A percentile compares a stretch with the other conserved stretches of the same genome.
phyloP scores from a whole-genome alignment of 1,140 invertebrate species.

The Atta texana region DNA sequence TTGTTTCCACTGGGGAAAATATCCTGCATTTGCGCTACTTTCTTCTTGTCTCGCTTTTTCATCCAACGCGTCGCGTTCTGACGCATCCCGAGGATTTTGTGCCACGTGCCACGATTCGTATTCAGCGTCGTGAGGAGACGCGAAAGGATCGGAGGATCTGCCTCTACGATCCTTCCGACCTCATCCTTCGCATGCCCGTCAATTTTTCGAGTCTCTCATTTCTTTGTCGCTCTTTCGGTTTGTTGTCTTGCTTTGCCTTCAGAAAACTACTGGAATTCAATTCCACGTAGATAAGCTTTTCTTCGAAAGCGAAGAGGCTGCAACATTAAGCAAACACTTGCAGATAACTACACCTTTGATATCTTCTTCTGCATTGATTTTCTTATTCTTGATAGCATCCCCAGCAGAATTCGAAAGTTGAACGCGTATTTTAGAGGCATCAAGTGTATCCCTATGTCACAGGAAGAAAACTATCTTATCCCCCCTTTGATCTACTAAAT shows the following conservation, averaged over 20 bases:
- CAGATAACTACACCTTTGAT: slow-evolving; percentile 41
- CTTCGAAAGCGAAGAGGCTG: slow-evolving; percentile 24
- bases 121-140: slow-evolving; percentile 61
- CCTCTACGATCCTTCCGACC: slow-evolving; percentile 1
- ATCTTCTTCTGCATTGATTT: slow-evolving; percentile 45
- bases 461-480: slow-evolving; percentile 1
- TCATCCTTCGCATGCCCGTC: slow-evolving; percentile 2
- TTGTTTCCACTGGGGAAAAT: slow-evolving; percentile 78
- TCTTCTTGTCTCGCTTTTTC: not conserved
- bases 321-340: slow-evolving; percentile 54
- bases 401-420: slow-evolving; percentile 13
- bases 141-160: slow-evolving; percentile 46
- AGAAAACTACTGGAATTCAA: slow-evolving; percentile 46
- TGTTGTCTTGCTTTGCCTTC: not conserved
- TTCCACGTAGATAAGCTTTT: slow-evolving; percentile 31
- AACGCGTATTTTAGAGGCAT: not conserved
- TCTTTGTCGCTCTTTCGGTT: not conserved
- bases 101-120: slow-evolving; percentile 72
- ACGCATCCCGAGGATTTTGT: slow-evolving; percentile 46
- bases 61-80: slow-evolving; percentile 18
- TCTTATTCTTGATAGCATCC: slow-evolving; percentile 39
- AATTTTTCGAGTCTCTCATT: slow-evolving; percentile 20
- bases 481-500: not conserved
- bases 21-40: slow-evolving; percentile 50
- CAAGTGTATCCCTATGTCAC: not conserved